Conservation (phyloP, 2,113 vertebrate genomes). For the Sus scrofa region DNA sequence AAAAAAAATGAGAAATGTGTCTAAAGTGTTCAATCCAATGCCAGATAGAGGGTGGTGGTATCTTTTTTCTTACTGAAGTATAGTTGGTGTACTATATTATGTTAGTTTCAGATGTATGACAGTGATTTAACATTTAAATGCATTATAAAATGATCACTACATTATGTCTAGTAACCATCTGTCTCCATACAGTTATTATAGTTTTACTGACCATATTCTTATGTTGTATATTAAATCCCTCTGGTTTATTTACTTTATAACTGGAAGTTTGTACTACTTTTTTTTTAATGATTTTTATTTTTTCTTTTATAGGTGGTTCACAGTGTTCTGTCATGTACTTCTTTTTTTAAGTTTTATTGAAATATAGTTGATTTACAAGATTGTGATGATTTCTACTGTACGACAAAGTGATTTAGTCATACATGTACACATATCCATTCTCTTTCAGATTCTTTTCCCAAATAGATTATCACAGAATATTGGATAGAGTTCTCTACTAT, state of each 20-base stretch:
- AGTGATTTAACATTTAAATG: background rate
- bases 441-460: too few species aligned
- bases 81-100: background rate
- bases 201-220: background rate
- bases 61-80: background rate
- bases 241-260: background rate
- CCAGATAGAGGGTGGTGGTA: background rate
- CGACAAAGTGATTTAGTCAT: too few species aligned
- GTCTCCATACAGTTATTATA: background rate
- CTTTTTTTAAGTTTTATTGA: too few species aligned
- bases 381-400: too few species aligned
- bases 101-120: background rate
- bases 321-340: too few species aligned
- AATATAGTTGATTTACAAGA: too few species aligned
- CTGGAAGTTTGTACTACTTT: background rate
- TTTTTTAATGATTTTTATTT: too few species aligned
- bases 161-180: background rate
- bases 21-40: background rate
- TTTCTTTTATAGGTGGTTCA: too few species aligned
- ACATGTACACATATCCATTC: too few species aligned
- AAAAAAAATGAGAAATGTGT: background rate
- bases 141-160: background rate
- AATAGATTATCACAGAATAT: too few species aligned
- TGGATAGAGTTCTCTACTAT: too few species aligned
- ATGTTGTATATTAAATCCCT: background rate